A percentile compares a stretch with the other conserved stretches of the same genome.
Conservation (phyloP, 2,888 invertebrate species). For the Oxycera nigricornis region DNA sequence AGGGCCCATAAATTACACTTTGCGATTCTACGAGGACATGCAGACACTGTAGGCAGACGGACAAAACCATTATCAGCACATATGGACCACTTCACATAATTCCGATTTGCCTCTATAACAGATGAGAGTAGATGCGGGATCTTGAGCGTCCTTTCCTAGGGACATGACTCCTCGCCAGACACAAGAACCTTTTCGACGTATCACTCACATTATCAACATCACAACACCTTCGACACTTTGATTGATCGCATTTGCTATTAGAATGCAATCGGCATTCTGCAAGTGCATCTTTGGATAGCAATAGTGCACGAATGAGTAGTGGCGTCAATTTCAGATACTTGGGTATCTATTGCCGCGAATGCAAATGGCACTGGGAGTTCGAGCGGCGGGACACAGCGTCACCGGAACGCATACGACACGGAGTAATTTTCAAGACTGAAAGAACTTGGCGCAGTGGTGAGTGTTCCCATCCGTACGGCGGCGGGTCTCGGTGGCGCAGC, state of each 20-base stretch:
- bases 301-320: neutral
- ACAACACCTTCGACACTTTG: neutral
- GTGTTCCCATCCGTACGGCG: neutral
- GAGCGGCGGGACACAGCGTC: neutral
- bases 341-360: neutral
- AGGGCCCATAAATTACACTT: conserved; percentile 18
- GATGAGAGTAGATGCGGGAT: neutral
- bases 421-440: conserved; percentile 32
- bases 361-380: neutral
- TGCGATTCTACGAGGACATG: neutral
- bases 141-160: neutral
- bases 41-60: neutral
- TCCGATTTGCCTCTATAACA: neutral
- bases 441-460: conserved; percentile 20
- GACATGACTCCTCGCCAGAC: neutral
- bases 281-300: neutral
- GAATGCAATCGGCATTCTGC: neutral
- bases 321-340: neutral
- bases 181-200: neutral
- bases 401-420: conserved; percentile 30
- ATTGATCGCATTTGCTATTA: neutral
- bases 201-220: neutral
- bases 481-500: neutral
- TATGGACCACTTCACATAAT: conserved; percentile 7
- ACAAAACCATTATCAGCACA: neutral